phyloP scores from a whole-genome alignment of 2,113 vertebrate genomes.

The Nothobranchius furzeri region DNA sequence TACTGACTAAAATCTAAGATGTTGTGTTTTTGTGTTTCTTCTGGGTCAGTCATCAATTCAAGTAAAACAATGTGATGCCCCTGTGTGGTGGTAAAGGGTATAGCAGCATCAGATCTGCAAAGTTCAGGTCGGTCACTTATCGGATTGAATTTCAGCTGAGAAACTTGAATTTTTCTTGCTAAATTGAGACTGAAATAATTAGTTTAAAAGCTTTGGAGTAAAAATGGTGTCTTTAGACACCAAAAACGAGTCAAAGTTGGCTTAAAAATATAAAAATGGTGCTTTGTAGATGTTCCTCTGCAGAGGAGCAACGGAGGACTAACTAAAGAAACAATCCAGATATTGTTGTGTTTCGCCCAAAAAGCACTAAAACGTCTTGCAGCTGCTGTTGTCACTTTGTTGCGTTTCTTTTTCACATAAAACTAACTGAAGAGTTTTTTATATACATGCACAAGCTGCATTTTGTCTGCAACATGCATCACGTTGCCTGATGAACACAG shows the following conservation, averaged over 20 bases:
- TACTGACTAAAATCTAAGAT: constrained; percentile 7
- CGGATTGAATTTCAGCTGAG: background rate
- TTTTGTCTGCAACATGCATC: background rate
- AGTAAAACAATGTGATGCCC: constrained; percentile 5
- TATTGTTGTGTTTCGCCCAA: constrained; percentile 75
- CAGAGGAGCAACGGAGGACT: background rate
- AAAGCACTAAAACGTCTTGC: constrained; percentile 44
- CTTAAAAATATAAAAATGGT: background rate
- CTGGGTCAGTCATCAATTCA: background rate
- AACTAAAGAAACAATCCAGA: constrained; percentile 40
- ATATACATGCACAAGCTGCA: background rate
- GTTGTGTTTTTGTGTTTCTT: constrained; percentile 10
- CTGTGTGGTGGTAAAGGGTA: constrained; percentile 17
- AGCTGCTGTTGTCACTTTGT: constrained; percentile 67
- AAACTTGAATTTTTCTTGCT: background rate
- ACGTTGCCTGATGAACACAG: background rate
- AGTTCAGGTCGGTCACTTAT: background rate
- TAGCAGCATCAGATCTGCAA: background rate
- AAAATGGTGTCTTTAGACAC: background rate
- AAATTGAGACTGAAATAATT: background rate
- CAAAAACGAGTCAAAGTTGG: background rate
- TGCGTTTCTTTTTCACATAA: constrained; percentile 25
- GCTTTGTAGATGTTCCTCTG: background rate
- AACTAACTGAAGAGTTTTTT: constrained; percentile 25
- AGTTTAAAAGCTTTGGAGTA: constrained; percentile 8